phyloP scores from a whole-genome alignment of 2,113 vertebrate genomes.

The Protobothrops mucrosquamatus region DNA sequence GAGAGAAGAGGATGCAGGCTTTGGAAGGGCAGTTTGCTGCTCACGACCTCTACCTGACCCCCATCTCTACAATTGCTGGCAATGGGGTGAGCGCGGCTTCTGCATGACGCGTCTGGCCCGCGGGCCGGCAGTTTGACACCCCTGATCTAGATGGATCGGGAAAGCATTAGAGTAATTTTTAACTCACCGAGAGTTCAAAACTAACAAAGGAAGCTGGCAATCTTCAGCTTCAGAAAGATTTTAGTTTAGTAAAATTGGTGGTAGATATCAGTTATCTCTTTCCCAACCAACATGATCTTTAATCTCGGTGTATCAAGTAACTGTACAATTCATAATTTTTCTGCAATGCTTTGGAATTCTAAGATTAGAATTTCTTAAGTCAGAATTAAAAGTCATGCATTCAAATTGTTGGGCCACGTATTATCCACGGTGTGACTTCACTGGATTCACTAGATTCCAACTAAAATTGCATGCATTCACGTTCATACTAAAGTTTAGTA shows the following conservation, averaged over 20 bases:
- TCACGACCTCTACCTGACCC: no score
- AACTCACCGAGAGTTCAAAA: constrained; percentile 40
- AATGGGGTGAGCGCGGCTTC: no score
- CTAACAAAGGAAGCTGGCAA: neutral
- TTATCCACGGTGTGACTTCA: neutral
- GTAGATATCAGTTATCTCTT: constrained; percentile 17
- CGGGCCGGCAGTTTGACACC: no score
- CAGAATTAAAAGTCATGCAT: neutral
- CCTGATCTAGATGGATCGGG: neutral
- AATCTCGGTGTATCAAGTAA: constrained; percentile 31
- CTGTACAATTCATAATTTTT: constrained; percentile 17
- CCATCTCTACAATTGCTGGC: no score
- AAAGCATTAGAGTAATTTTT: neutral
- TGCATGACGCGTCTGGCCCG: no score
- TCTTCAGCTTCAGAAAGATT: neutral
- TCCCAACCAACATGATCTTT: neutral
- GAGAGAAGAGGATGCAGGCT: no score
- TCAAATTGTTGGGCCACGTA: neutral
- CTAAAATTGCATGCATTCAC: neutral
- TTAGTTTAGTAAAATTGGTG: constrained; percentile 40
- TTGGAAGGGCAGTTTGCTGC: no score
- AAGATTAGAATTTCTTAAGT: neutral
- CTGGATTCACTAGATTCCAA: neutral
- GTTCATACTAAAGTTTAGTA: neutral
- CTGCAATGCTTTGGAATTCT: neutral